Percentiles rank a stretch among this genome's conserved stretches.
Conservation (phyloP, 2,888 invertebrate species). For the Dorcus hopei region DNA sequence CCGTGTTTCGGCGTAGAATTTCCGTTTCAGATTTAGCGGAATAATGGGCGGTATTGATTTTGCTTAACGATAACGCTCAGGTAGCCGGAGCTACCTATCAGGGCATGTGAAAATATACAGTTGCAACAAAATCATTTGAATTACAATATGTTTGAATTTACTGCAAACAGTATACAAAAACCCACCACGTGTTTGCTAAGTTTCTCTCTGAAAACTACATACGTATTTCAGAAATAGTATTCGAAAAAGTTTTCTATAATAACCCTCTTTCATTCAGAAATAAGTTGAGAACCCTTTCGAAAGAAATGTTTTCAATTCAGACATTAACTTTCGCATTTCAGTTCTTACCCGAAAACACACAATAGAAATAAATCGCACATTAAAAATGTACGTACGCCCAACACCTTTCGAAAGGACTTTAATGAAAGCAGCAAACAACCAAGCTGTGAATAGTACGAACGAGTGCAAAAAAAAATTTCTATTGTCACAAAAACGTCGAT, state of each 20-base stretch:
- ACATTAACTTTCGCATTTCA: constrained; percentile 48
- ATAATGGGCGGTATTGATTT: background rate
- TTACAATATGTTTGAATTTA: no score
- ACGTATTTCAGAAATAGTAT: no score
- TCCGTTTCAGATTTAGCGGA: constrained; percentile 2
- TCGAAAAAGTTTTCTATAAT: no score
- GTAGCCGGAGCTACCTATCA: background rate
- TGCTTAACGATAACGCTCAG: background rate
- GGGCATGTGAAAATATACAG: background rate
- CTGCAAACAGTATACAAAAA: no score
- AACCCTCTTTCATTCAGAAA: no score
- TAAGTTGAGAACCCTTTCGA: no score
- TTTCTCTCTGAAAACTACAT: no score
- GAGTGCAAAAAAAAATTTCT: constrained; percentile 32
- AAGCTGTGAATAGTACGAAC: constrained; percentile 31
- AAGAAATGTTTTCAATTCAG: constrained; percentile 37
- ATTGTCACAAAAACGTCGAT: constrained; percentile 40
- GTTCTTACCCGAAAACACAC: constrained; percentile 31
- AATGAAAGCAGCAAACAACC: constrained; percentile 15
- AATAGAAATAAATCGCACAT: constrained; percentile 42
- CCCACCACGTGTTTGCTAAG: no score
- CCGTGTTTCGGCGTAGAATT: constrained; percentile 4
- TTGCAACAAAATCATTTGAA: no score
- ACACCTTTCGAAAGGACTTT: constrained; percentile 23
- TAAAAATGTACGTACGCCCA: constrained; percentile 48